A percentile compares a stretch with the other conserved stretches of the same genome.
These are phyloP conservation scores for Protonibea diacanthus DNA, from an alignment of 2,797 vertebrate genomes.

Conservation along the genomic window DNA sequence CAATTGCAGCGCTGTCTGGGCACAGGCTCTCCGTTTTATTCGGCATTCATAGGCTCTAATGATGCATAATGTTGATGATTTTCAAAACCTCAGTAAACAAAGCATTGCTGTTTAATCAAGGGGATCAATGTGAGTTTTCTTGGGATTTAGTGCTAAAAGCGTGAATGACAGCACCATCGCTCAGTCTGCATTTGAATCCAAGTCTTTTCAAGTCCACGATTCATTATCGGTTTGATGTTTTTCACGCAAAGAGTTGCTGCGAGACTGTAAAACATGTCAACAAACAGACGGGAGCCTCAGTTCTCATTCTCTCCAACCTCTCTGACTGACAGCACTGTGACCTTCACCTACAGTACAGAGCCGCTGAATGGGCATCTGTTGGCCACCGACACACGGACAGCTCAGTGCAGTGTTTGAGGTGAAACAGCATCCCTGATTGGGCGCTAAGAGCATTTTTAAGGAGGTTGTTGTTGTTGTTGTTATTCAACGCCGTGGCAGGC, in stretches of 20 bases:
- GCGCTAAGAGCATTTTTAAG: conserved; percentile 61
- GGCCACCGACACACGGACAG: conserved; percentile 38
- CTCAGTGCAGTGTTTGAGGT: conserved; percentile 56
- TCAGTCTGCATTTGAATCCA: conserved; percentile 7
- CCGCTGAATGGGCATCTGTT: conserved; percentile 78
- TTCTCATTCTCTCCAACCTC: conserved; percentile 26
- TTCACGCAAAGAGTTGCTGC: conserved; percentile 11
- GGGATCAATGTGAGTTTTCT: conserved; percentile 28
- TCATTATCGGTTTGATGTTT: neutral
- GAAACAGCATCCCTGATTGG: conserved; percentile 70
- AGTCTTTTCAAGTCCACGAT: neutral
- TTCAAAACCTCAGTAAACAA: conserved; percentile 49
- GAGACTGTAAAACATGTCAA: conserved; percentile 16
- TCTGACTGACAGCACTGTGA: conserved; percentile 45
- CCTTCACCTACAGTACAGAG: conserved; percentile 32
- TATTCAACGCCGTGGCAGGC: conserved; percentile 66
- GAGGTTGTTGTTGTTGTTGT: conserved; percentile 72
- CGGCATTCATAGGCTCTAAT: conserved; percentile 30
- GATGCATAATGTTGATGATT: conserved; percentile 25
- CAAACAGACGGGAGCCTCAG: conserved; percentile 30
- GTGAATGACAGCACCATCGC: conserved; percentile 30
- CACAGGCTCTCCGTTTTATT: conserved; percentile 24
- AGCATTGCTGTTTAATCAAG: conserved; percentile 41
- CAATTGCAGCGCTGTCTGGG: conserved; percentile 40
- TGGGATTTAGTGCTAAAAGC: neutral